Evolutionary conservation across 1,140 invertebrate genomes (phyloP).

Genomic region (Sarcophaga peregrina): DNA sequence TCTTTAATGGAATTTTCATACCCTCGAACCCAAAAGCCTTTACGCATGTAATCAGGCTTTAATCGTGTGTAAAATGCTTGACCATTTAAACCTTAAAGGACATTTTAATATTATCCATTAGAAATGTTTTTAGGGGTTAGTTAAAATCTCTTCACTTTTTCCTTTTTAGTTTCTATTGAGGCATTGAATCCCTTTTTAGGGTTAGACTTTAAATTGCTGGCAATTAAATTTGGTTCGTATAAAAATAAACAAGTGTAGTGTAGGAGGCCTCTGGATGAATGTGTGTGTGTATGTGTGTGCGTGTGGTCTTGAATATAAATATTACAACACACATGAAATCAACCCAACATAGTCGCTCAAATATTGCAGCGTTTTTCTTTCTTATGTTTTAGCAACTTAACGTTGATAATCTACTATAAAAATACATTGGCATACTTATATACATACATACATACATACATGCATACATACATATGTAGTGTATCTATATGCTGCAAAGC

Average conservation of each 20-base stretch:
- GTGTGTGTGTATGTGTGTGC: background rate
- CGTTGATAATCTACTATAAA: constrained; percentile 35
- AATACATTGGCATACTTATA: background rate
- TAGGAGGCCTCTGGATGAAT: too few species aligned
- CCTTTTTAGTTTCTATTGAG: too few species aligned
- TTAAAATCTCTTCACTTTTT: too few species aligned
- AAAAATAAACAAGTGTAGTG: background rate
- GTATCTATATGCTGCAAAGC: background rate
- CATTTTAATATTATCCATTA: background rate
- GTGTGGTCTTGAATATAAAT: background rate
- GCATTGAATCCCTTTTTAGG: background rate
- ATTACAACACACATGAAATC: background rate
- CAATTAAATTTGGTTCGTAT: background rate
- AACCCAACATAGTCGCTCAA: background rate
- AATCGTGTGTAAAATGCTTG: constrained; percentile 24
- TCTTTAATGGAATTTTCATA: background rate
- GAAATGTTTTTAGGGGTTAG: too few species aligned
- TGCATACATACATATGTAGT: background rate
- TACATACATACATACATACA: background rate
- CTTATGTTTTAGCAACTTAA: constrained; percentile 37
- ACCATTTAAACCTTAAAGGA: background rate
- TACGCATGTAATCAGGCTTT: background rate
- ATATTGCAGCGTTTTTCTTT: background rate
- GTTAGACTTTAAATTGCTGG: background rate
- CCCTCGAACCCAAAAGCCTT: background rate